These are phyloP conservation scores for Spizella passerina DNA, from an alignment of 2,797 vertebrate genomes.

Conservation along the genomic window DNA sequence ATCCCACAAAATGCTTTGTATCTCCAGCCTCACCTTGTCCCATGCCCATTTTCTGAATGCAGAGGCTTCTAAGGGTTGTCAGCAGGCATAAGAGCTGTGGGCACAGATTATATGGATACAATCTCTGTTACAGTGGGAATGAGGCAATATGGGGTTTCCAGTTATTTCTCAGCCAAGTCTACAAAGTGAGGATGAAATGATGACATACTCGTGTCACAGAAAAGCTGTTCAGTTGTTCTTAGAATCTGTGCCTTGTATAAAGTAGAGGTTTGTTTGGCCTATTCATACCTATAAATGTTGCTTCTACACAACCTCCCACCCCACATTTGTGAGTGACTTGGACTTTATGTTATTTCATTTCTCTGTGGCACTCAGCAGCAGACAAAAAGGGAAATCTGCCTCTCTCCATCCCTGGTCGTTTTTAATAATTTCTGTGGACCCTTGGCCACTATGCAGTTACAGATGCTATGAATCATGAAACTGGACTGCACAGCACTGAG, in stretches of 20 bases:
- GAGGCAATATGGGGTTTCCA: neutral
- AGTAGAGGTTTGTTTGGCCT: neutral
- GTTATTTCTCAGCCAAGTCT: neutral
- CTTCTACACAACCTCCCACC: rapidly evolving
- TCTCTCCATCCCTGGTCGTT: neutral
- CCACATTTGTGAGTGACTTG: neutral
- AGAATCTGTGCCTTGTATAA: neutral
- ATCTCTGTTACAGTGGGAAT: neutral
- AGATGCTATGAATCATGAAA: neutral
- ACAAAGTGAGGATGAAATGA: neutral
- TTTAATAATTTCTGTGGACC: neutral
- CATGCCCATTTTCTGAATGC: neutral
- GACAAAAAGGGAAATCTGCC: neutral
- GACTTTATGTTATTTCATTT: neutral
- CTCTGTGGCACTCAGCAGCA: neutral
- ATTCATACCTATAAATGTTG: neutral
- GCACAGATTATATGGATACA: neutral
- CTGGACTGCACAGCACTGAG: neutral
- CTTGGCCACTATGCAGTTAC: neutral
- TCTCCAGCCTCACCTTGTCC: neutral
- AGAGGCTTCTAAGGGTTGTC: neutral
- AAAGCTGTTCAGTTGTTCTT: neutral
- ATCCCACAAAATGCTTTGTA: neutral
- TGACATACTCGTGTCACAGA: neutral
- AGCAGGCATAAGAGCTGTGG: neutral